These are phyloP conservation scores for Holacanthus passer DNA, from an alignment of 2,113 vertebrate genomes.

Conservation along the genomic window DNA sequence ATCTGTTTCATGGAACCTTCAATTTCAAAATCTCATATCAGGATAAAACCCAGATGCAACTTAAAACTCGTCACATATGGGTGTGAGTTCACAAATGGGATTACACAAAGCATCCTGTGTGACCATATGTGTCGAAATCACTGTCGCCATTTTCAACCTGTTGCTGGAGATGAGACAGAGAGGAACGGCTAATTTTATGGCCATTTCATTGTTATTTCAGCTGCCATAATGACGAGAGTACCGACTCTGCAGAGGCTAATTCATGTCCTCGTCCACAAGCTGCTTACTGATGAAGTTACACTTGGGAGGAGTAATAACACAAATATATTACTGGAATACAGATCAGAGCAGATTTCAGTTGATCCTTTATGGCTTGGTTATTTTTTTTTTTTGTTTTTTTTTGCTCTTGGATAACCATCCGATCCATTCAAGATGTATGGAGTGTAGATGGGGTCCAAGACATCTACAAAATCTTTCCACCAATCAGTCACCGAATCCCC, in stretches of 20 bases:
- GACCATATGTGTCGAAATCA: background rate
- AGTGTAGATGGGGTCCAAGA: background rate
- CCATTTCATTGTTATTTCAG: background rate
- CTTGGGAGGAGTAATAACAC: background rate
- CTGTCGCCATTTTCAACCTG: background rate
- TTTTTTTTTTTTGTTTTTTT: background rate
- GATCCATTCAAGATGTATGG: background rate
- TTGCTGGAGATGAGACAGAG: background rate
- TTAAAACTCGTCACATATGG: no score
- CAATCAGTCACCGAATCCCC: background rate
- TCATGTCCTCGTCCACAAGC: background rate
- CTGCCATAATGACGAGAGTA: background rate
- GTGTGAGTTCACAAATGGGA: no score
- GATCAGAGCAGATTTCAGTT: background rate
- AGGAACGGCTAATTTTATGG: constrained; percentile 1
- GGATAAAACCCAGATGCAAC: background rate
- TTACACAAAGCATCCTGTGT: background rate
- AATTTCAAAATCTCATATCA: background rate
- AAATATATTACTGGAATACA: background rate
- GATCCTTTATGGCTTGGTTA: background rate
- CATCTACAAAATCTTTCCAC: background rate
- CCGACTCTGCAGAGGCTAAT: background rate
- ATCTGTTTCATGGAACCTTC: no score
- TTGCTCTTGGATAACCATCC: background rate
- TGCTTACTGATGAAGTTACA: background rate